Percentiles rank a stretch among this genome's conserved stretches.
phyloP scores from a whole-genome alignment of 2,888 invertebrate species.

The Dryococelus australis region DNA sequence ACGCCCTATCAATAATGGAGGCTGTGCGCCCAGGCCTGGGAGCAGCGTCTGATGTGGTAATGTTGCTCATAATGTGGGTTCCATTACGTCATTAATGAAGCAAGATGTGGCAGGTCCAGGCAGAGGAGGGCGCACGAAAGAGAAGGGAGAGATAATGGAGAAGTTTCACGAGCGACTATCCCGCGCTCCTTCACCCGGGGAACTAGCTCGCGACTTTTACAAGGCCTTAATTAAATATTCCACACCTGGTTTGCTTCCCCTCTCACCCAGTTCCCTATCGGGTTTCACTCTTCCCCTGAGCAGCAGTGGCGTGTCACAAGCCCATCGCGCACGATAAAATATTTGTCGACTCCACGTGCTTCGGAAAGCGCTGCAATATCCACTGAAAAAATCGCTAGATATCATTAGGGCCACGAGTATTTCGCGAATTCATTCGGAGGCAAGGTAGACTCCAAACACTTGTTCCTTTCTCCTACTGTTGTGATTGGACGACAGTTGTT shows the following conservation, averaged over 20 bases:
- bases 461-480: too few relatives aligned
- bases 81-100: slow-evolving; percentile 29
- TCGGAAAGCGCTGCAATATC: too few relatives aligned
- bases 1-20: slow-evolving; percentile 4
- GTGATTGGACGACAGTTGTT: too few relatives aligned
- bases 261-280: neutral
- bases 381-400: too few relatives aligned
- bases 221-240: slow-evolving; percentile 27
- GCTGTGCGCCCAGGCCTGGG: neutral
- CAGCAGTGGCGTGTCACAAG: neutral
- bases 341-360: neutral
- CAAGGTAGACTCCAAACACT: too few relatives aligned
- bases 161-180: slow-evolving; percentile 22
- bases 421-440: too few relatives aligned
- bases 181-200: neutral
- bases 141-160: slow-evolving; percentile 12
- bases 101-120: neutral
- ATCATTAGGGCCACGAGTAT: too few relatives aligned
- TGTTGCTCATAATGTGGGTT: slow-evolving; percentile 18
- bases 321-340: neutral
- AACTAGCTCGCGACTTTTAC: slow-evolving; percentile 21
- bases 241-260: neutral
- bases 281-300: neutral
- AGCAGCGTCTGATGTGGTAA: neutral
- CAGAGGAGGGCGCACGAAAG: neutral